Evolutionary conservation across 1,140 invertebrate species (phyloP), one percentile per base, ranked within the genome.

Genomic region (Solen grandis): DNA sequence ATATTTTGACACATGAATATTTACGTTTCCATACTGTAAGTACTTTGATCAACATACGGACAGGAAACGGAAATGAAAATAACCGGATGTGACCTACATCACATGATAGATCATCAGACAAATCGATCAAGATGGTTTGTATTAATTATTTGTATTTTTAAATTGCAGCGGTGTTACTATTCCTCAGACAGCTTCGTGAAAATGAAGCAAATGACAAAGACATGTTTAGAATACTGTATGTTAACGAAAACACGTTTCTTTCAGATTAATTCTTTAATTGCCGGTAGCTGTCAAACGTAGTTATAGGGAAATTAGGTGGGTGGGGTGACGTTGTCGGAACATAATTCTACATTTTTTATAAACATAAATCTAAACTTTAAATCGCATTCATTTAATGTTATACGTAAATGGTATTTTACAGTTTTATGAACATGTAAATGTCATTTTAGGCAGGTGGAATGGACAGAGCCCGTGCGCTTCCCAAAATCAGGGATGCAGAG

Each of bases 401-500:
- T n/a, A n/a, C n/a, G n/a, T n/a, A n/a, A n/a, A n/a, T n/a, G n/a
- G n/a, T n/a, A n/a, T n/a, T n/a, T n/a, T n/a, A n/a, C n/a, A n/a
- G n/a, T n/a, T 59, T 22, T 1, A 60, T 8, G 29, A 35, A 46
- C 25, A 31, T 50, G 10, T 52, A 8, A 46, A 31, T 25, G 16
- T 76, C 41, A 29, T 84, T 65, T 19, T 36, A 88, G 88, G 87
- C 88, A 60, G 84, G 85, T 52, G 87, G 84, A 82, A 82, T 85
- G 66, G 85, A 87, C 19, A 80, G 82, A 83, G 78, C 86, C 25
- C 82, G 84, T 29, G 75, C 65, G 25, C 66, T 87, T 22, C 85
- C 86, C 29, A 89, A 88, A 46, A 84, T 89, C 41, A 72, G 70
- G 50, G 95, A 98, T 94, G 96, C 96, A 85, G 96, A 98, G 52